Evolutionary conservation across 2,888 invertebrate species (phyloP).

Genomic region (Eueremaeus valkanovi): DNA sequence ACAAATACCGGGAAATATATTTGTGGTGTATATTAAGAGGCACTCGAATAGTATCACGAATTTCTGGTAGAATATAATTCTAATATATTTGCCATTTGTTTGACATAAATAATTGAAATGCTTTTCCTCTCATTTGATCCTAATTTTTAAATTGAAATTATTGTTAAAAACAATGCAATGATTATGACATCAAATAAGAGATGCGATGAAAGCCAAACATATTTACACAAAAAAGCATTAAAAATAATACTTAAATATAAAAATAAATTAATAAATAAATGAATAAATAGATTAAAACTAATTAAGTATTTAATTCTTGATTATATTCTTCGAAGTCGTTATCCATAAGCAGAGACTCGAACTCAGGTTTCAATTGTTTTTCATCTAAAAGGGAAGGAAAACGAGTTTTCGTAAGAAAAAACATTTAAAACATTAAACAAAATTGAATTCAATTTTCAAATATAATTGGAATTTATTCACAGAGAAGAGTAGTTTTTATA

Average conservation of each 20-base stretch:
- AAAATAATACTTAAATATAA: not conserved
- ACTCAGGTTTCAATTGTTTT: constrained; percentile 2
- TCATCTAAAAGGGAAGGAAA: not conserved
- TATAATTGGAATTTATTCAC: not conserved
- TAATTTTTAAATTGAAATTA: not conserved
- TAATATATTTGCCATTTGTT: not conserved
- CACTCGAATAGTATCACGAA: not conserved
- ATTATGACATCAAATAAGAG: not conserved
- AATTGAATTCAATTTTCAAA: not conserved
- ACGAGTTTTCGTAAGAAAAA: not conserved
- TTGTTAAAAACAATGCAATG: not conserved
- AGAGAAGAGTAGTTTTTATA: not conserved
- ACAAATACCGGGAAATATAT: not conserved
- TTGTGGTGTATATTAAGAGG: not conserved
- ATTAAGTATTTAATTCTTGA: not conserved
- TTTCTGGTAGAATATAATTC: not conserved
- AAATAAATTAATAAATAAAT: not conserved
- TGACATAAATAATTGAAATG: not conserved
- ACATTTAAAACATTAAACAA: not conserved
- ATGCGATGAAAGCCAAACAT: not conserved
- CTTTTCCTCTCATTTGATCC: too few species aligned
- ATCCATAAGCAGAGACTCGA: constrained; percentile 13
- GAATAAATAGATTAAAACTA: not conserved
- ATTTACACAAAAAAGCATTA: not conserved
- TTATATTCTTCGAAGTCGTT: constrained; percentile 15